Evolutionary conservation across 1,140 invertebrate species (phyloP), one percentile per base, ranked within the genome.

Genomic region (Macrotrachela quadricornifera): DNA sequence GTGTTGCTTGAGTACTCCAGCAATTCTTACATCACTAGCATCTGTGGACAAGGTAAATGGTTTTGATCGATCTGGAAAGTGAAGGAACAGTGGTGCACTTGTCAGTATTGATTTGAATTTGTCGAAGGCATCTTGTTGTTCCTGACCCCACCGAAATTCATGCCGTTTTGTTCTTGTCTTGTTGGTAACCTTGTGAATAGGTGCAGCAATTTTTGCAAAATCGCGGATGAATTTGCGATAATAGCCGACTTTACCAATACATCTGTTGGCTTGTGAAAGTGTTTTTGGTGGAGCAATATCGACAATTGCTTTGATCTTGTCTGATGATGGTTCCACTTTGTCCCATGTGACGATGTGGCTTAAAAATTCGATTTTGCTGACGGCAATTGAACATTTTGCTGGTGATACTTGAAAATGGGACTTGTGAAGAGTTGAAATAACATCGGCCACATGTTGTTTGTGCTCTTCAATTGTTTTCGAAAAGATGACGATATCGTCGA

Each of bases 161-260:
- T 45, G 16, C 21, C 14, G 18, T 9, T 44, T 44, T 6, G 49
- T 13, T 15, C 46, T 42, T n/a, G 30, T n/a, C n/a, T 55, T 50
- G n/a, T 56, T 57, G 12, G 49, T 50, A 45, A 60, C 37, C 47
- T 58, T 56, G 37, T 51, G 58, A 12, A 62, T 44, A 10, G 57
- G 62, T 48, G 43, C 43, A 30, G 59, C 59, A 18, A 62, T 61
- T 13, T 56, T 52, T 0, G 60, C 49, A 53, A 57, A 64, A n/a
- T 57, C 47, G 17, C 30, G 17, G 17, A 64, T 56, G 55, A 60
- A 65, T 46, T 57, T 56, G 13, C 63, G 37, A 55, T 63, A 64
- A 49, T 61, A 65, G n/a, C 57, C 58, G 10, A 53, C 54, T 51
- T 62, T 56, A 40, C 63, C 62, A 4, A 67, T 36, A 51, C 68